Evolutionary conservation across 2,797 vertebrate genomes (phyloP), one percentile per base, ranked within the genome.

Genomic region (Argyrosomus regius): DNA sequence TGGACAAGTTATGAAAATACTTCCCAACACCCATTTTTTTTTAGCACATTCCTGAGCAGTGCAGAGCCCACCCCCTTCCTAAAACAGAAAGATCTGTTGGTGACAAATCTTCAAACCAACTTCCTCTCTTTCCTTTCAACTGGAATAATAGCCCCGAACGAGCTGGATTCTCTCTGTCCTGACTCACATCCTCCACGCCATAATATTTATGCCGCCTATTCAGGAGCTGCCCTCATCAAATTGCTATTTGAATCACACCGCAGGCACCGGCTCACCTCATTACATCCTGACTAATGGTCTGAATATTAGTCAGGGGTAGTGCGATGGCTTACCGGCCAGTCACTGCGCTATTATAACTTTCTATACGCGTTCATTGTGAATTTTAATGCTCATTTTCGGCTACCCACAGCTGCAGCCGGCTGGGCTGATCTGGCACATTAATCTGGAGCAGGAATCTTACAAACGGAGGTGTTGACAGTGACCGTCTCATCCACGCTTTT

Each of bases 401-500:
- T 68, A 71, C 48, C 22, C 72, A 9, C 28, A 45, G 50, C 64
- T 58, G 60, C 35, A 6, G 4, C 61, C 3, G 24, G 24, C 67
- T 31, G 43, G 68, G 28, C 65, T 52, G 20, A 62, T 28, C 35
- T 1, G 6, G 35, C 17, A 43, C 78, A 87, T 90, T 91, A 87
- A 89, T 89, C 88, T 88, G 80, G 8, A 63, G 54, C 75, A 73
- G 90, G 87, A 91, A 85, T 88, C 86, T 84, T 61, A 43, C 81
- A 53, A 54, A 80, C 79, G 0, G 82, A 92, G 87, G 89, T 87
- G 93, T 91, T 91, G 94, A 95, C 93, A 91, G 90, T 88, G 79
- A 71, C 77, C 79, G 83, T 94, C 91, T 94, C 93, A 89, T 95
- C 89, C 31, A 43, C 45, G 92, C 94, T 95, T 93, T 95, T 94